phyloP scores from a whole-genome alignment of 2,888 invertebrate species.

The Drosophila mercatorum region DNA sequence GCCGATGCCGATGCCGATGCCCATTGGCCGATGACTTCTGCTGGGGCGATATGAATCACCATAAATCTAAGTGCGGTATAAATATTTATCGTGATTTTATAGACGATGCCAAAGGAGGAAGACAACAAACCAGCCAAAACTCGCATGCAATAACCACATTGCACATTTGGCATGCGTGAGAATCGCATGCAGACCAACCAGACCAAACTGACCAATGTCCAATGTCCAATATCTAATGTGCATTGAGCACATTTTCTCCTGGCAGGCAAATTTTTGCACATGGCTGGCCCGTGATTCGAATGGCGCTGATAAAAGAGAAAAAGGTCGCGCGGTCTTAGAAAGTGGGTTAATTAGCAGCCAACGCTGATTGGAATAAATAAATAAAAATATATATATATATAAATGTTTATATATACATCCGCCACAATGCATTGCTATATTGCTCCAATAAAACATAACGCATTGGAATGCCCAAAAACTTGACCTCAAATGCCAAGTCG shows the following conservation, averaged over 20 bases:
- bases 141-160: slow-evolving; percentile 36
- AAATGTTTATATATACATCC: background rate
- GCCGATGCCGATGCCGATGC: slow-evolving; percentile 19
- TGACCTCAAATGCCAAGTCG: slow-evolving; percentile 60
- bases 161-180: slow-evolving; percentile 66
- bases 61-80: slow-evolving; percentile 75
- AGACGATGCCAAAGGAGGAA: slow-evolving; percentile 36
- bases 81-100: slow-evolving; percentile 77
- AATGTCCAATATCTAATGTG: slow-evolving; percentile 12
- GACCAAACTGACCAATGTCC: slow-evolving; percentile 31
- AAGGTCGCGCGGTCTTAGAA: slow-evolving; percentile 64
- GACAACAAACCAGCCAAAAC: slow-evolving; percentile 30
- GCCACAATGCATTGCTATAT: slow-evolving; percentile 25
- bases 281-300: slow-evolving; percentile 53
- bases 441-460: slow-evolving; percentile 75
- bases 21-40: slow-evolving; percentile 66
- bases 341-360: slow-evolving; percentile 70
- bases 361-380: slow-evolving; percentile 2
- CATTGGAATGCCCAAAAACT: slow-evolving; percentile 68
- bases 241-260: slow-evolving; percentile 44
- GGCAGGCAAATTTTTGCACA: slow-evolving; percentile 64
- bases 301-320: slow-evolving; percentile 55
- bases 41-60: slow-evolving; percentile 67
- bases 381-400: background rate
- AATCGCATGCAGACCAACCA: slow-evolving; percentile 52